Evolutionary conservation across 2,797 vertebrate species (phyloP).

Genomic region (Acanthopagrus latus): DNA sequence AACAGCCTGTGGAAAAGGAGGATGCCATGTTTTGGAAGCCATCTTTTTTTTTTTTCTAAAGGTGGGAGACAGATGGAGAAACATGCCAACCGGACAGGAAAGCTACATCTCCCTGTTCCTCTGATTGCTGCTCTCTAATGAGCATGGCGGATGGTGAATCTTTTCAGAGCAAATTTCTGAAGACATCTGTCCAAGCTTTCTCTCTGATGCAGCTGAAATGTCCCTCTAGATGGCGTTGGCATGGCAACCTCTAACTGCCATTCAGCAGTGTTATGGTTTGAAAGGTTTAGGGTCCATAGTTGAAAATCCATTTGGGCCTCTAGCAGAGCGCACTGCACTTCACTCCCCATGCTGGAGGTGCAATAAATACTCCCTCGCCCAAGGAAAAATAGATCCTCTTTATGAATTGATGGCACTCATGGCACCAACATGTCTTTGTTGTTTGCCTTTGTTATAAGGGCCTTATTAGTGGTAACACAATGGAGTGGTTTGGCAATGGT

Average conservation of each 20-base stretch:
- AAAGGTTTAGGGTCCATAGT: slow-evolving; percentile 95
- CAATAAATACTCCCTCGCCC: slow-evolving; percentile 87
- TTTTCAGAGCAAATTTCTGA: slow-evolving; percentile 99
- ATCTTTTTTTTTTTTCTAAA: slow-evolving; percentile 47
- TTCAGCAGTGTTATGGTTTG: slow-evolving; percentile 94
- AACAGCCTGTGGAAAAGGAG: slow-evolving; percentile 78
- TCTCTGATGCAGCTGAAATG: slow-evolving; percentile 91
- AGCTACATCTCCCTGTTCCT: slow-evolving; percentile 83
- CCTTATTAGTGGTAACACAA: slow-evolving; percentile 65
- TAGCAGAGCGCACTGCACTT: slow-evolving; percentile 88
- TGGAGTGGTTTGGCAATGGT: slow-evolving; percentile 57
- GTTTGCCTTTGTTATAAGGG: slow-evolving; percentile 68
- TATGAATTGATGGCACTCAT: slow-evolving; percentile 86
- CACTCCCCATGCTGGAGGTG: slow-evolving; percentile 87
- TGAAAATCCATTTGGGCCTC: slow-evolving; percentile 98
- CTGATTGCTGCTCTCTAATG: slow-evolving; percentile 95
- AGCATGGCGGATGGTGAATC: slow-evolving; percentile 91
- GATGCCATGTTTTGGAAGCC: slow-evolving; percentile 40
- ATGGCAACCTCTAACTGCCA: slow-evolving; percentile 98
- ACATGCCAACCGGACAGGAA: slow-evolving; percentile 58
- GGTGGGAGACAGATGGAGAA: slow-evolving; percentile 31
- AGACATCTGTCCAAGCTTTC: slow-evolving; percentile 99
- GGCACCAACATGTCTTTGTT: slow-evolving; percentile 78
- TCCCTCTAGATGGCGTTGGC: slow-evolving; percentile 96
- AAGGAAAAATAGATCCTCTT: slow-evolving; percentile 80